A percentile compares a stretch with the other conserved stretches of the same genome.
These are phyloP conservation scores for Pantelozetes paolii DNA, from an alignment of 2,888 invertebrate genomes.

Conservation along the genomic window DNA sequence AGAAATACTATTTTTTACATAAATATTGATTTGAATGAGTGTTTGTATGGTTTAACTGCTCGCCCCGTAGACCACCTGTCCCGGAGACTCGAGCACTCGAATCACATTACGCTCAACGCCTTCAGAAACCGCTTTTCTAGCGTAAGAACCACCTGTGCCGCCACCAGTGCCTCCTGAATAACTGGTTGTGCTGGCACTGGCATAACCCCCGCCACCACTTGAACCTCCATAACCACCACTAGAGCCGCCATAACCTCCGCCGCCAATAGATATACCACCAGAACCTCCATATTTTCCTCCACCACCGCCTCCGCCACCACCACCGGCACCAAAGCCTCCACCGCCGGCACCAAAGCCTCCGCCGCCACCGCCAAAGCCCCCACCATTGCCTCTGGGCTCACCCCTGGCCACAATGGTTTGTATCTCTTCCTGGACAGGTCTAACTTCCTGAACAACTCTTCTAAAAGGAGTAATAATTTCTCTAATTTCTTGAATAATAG, in stretches of 20 bases:
- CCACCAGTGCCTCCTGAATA: too few species aligned
- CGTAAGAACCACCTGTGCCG: slow-evolving; percentile 13
- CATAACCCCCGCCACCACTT: slow-evolving; percentile 4
- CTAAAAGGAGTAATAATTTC: slow-evolving; percentile 26
- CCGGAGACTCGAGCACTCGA: not conserved
- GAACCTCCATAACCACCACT: slow-evolving; percentile 1
- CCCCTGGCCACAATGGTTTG: slow-evolving; percentile 26
- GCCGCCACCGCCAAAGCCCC: not conserved
- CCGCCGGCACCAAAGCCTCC: not conserved
- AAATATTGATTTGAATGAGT: too few species aligned
- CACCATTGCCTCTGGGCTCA: slow-evolving; percentile 4
- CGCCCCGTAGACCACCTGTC: not conserved
- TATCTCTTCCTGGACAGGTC: slow-evolving; percentile 18
- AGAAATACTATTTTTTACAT: too few species aligned
- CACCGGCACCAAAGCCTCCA: slow-evolving; percentile 4
- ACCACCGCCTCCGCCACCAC: not conserved
- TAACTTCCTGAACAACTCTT: slow-evolving; percentile 16
- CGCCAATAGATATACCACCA: too few species aligned
- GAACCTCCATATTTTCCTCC: slow-evolving; percentile 9
- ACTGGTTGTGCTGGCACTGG: not conserved
- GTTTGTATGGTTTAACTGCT: not conserved
- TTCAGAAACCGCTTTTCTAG: not conserved
- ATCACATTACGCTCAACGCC: slow-evolving; percentile 4
- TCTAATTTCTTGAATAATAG: slow-evolving; percentile 26
- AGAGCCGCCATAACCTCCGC: slow-evolving; percentile 6